phyloP scores from a whole-genome alignment of 92 coral and sea anemone genomes.

The Micromussa lordhowensis region DNA sequence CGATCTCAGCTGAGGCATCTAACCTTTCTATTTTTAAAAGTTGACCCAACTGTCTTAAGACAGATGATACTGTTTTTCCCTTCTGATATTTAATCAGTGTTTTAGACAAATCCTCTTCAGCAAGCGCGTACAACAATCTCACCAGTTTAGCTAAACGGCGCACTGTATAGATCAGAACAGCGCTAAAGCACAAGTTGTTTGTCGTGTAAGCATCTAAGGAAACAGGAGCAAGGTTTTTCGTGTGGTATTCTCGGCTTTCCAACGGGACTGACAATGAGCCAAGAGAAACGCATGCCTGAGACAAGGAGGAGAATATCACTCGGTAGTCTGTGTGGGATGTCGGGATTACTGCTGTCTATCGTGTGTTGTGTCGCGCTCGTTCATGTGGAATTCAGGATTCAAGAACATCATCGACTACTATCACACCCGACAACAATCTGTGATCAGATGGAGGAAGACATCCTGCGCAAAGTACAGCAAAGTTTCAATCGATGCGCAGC shows the following conservation, averaged over 20 bases:
- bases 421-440: conserved; percentile 5
- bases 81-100: not conserved
- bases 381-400: conserved; percentile 39
- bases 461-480: conserved; percentile 20
- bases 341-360: conserved; percentile 24
- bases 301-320: not conserved
- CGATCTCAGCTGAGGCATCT: not conserved
- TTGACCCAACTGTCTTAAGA: not conserved
- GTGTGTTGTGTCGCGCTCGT: conserved; percentile 40
- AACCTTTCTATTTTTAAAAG: not conserved
- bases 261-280: not conserved
- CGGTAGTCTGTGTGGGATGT: not conserved
- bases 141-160: not conserved
- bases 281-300: not conserved
- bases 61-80: not conserved
- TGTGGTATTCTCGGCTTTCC: not conserved
- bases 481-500: not conserved
- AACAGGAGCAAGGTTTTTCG: not conserved
- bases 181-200: not conserved
- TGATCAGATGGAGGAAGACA: conserved; percentile 19
- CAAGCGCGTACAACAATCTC: not conserved
- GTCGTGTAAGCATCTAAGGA: not conserved
- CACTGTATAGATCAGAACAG: not conserved
- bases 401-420: conserved; percentile 29
- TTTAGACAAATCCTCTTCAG: not conserved